Evolutionary conservation across 2,797 vertebrate genomes (phyloP).

Genomic region (Tiaroga cobitis): DNA sequence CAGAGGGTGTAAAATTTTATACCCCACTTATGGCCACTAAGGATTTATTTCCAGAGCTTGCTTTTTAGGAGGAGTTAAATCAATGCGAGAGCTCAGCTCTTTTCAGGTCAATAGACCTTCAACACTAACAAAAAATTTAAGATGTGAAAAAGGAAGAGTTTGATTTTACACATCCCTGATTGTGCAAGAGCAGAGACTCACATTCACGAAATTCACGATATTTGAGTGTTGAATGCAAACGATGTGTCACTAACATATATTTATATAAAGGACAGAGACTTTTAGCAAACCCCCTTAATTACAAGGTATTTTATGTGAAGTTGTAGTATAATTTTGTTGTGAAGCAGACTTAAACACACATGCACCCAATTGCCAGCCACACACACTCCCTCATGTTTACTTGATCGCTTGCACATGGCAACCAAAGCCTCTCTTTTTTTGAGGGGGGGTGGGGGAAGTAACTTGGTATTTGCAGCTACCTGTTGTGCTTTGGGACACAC

Average conservation of each 20-base stretch:
- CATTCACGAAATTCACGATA: background rate
- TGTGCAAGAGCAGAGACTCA: background rate
- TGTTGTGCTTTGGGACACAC: constrained; percentile 31
- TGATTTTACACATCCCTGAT: constrained; percentile 29
- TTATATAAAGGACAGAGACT: background rate
- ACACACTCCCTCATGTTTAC: background rate
- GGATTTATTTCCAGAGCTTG: constrained; percentile 53
- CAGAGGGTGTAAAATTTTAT: constrained; percentile 44
- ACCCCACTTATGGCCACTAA: constrained; percentile 45
- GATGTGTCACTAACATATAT: background rate
- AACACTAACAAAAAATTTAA: constrained; percentile 28
- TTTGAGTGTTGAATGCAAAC: background rate
- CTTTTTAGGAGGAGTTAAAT: constrained; percentile 47
- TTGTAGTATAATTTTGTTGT: background rate
- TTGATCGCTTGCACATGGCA: constrained; percentile 18
- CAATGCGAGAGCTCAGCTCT: constrained; percentile 34
- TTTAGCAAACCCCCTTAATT: background rate
- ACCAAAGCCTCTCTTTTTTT: constrained; percentile 16
- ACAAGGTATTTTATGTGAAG: background rate
- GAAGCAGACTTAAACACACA: constrained; percentile 17
- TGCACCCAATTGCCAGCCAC: background rate
- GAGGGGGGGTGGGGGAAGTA: background rate
- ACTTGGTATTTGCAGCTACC: constrained; percentile 34
- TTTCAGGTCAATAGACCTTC: constrained; percentile 33
- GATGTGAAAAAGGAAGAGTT: constrained; percentile 6